Percentiles rank a stretch among this genome's conserved stretches.
These are phyloP conservation scores for Zaprionus ornatus DNA, from an alignment of 1,140 invertebrate species.

Conservation along the genomic window DNA sequence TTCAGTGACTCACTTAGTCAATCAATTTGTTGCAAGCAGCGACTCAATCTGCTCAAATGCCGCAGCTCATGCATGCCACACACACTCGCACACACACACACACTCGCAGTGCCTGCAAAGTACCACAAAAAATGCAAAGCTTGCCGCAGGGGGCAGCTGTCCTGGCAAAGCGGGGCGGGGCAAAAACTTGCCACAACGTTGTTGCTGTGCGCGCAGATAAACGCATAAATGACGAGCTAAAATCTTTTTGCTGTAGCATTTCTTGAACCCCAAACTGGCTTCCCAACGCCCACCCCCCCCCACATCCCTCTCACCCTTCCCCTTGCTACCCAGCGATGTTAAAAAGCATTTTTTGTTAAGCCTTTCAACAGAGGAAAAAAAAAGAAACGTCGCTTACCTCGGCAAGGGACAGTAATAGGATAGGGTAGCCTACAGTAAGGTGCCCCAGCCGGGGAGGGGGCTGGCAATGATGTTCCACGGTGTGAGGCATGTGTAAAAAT, in stretches of 20 bases:
- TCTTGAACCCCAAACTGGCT: conserved; percentile 36
- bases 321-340: conserved; percentile 41
- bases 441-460: neutral
- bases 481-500: conserved; percentile 63
- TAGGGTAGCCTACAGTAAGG: conserved; percentile 2
- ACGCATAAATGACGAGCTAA: conserved; percentile 81
- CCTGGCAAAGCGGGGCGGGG: conserved; percentile 32
- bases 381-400: conserved; percentile 51
- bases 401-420: conserved; percentile 22
- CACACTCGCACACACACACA: neutral
- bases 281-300: neutral
- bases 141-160: neutral
- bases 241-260: conserved; percentile 67
- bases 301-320: neutral
- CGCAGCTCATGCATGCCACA: neutral
- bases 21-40: neutral
- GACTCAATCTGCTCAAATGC: neutral
- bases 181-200: conserved; percentile 60
- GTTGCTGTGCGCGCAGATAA: conserved; percentile 74
- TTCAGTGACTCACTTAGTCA: neutral
- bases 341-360: conserved; percentile 80
- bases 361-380: conserved; percentile 57
- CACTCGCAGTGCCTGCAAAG: neutral
- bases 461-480: neutral
- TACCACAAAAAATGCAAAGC: neutral